Evolutionary conservation across 2,888 invertebrate species (phyloP), one percentile per base, ranked within the genome.

Genomic region (Mythimna vitellina): DNA sequence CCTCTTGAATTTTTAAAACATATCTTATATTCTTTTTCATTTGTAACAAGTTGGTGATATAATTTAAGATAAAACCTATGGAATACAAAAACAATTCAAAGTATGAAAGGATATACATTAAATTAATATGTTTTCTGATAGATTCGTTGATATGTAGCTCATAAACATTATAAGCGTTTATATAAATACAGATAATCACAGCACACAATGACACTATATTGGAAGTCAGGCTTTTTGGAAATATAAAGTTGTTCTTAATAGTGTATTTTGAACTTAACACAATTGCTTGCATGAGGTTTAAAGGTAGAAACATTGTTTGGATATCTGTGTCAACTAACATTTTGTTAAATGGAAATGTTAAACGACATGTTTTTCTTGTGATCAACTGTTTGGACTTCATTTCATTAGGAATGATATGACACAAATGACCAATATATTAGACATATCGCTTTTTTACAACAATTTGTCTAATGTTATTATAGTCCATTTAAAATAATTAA

Each of bases 1-100:
- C 12, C 0, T 74, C 32, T 42, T 74, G 75, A 56, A 74, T 29
- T 49, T 65, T 74, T 3, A 74, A 61, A 3, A 74, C 29, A 8
- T 61, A 42, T 1, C 0, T 25, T 6, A 74, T 32, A 22, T 75
- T 74, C 6, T 3, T 49, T 12, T 53, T 66, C n/a, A 66, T 75
- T 32, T 56, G 22, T 7, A 14, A 22, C 1, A 75, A 35, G 49
- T 14, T 35, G 12, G 29, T 14, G 22, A 32, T 8, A 14, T 42
- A 75, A 38, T 75, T 75, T 0, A 66, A 14, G 6, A 75, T 1
- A 0, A 75, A 61, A 54, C 73, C 73, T 10, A 66, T 12, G 1
- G 38, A 61, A 12, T 49, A 75, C 8, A 54, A 7, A 1, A 66
- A 9, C 17, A 76, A 12, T 3, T 75, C 66, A 0, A 22, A n/a